Base-by-base conservation (phyloP, 2,113 vertebrate species). In the Electrona antarctica region DNA sequence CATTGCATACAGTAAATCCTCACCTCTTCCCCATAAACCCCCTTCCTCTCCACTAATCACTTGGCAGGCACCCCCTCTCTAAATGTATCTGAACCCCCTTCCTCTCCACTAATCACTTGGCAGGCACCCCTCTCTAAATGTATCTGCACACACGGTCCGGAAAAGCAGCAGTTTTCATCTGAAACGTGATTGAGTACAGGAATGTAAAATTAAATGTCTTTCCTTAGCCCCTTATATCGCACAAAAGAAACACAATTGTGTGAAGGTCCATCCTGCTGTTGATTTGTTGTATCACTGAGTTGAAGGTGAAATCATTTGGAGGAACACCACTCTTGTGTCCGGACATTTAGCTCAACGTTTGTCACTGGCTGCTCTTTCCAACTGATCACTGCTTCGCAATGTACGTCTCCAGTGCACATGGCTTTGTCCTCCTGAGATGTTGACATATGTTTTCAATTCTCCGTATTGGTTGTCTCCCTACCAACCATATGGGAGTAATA, bases 401-500 rank as follows among this genome's bases (percentile, higher is more conserved):
- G 78, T 21, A 21, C 21, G 21, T 79, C 63, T 62, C 58, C 47
- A 48, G 47, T 73, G 12, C 29, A 41, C 33, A 67, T 57, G 21
- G 14, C 11, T 7, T 6, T 67, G 46, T 64, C 28, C 9, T 67
- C 14, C 33, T 33, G 33, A 49, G 33, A 60, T 62, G 48, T 72
- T 61, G 49, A 74, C 80, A 81, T 81, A 50, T 89, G 77, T 69
- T 83, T 86, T 80, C 63, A 55, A 6, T 85, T 77, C 29, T 46
- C 46, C 66, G 14, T 51, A 47, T 83, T 77, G 68, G 8, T 64
- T 73, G 76, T 56, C 59, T 72, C 64, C 80, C 55, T 67, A 6
- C 60, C 4, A 33, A 3, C 0, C 78, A 82, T 57, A 33, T 85
- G 73, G 60, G 29, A 79, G 11, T 45, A 67, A 79, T 85, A 76